A percentile compares a stretch with the other conserved stretches of the same genome.
Evolutionary conservation across 2,113 vertebrate species (phyloP).

Genomic region (Isurus oxyrinchus): DNA sequence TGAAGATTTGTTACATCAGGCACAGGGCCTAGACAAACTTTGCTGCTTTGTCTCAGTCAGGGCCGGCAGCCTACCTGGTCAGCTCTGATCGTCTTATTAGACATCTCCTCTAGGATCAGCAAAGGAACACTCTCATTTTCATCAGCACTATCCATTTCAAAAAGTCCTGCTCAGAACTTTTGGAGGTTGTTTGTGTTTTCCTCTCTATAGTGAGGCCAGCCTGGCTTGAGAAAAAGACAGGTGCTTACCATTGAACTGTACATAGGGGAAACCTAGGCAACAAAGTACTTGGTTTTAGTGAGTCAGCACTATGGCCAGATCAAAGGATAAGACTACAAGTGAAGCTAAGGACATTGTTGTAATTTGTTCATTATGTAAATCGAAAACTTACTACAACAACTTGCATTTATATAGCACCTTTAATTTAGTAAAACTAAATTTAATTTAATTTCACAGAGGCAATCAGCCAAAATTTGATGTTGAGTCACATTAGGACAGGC

Average conservation of each 20-base stretch:
- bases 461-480: too few relatives aligned
- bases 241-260: neutral
- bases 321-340: neutral
- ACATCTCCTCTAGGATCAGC: neutral
- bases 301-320: neutral
- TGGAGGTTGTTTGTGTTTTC: neutral
- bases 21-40: neutral
- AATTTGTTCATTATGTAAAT: neutral
- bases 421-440: too few relatives aligned
- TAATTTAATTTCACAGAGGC: neutral
- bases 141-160: constrained; percentile 27
- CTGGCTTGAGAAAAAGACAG: neutral
- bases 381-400: neutral
- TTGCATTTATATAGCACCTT: neutral
- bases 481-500: neutral
- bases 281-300: neutral
- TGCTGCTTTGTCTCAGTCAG: neutral
- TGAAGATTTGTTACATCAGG: neutral
- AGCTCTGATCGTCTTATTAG: neutral
- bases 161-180: neutral
- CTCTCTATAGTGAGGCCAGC: neutral
- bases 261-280: neutral
- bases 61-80: neutral
- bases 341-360: neutral
- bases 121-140: constrained; percentile 23